Base-by-base conservation (phyloP, 1,140 invertebrate species). In the Lucilia sericata region DNA sequence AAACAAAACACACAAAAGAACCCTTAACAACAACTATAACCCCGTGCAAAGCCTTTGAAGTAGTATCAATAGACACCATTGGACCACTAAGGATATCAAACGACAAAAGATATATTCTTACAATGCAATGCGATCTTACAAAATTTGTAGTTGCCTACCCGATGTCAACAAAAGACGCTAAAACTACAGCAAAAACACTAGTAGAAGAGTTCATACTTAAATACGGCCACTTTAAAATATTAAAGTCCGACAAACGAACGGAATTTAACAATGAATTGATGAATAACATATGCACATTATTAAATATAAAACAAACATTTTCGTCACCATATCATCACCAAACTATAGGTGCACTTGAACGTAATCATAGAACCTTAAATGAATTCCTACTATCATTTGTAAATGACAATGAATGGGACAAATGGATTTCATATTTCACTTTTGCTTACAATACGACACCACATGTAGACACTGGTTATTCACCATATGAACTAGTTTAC, bases 401-500 rank as follows among this genome's bases (percentile, higher is more conserved):
- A 42, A 65, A 83, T 36, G 65, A 83, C 21, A 14, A 65, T 36
- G 25, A 83, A 14, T 70, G 82, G 82, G 60, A 74, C 25, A 74
- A 83, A 34, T 83, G 82, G 82, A 47, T 83, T 19, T 42, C 82
- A 17, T 83, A 83, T 74, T 83, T 51, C 47, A 83, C 82, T 14
- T 83, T 83, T 25, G 82, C 82, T 30, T 83, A 83, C 42, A 83
- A 83, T 36, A 83, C 25, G 10, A 74, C 82, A 49, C 65, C 60
- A 9, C 65, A 93, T 83, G 86, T 84, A 82, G 76, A 87, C 0
- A 92, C 91, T 0, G 85, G 87, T 7, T 91, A 84, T 17, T 89
- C 89, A 3, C 91, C 92, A 2, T 91, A 89, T 83, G 89, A 91
- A 86, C 21, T 92, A 14, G 9, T 92, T 17, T 91, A 89, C 83